Percentiles rank a stretch among this genome's conserved stretches.
Evolutionary conservation across 2,888 invertebrate species (phyloP).

Genomic region (Prostheceraeus crozeri): DNA sequence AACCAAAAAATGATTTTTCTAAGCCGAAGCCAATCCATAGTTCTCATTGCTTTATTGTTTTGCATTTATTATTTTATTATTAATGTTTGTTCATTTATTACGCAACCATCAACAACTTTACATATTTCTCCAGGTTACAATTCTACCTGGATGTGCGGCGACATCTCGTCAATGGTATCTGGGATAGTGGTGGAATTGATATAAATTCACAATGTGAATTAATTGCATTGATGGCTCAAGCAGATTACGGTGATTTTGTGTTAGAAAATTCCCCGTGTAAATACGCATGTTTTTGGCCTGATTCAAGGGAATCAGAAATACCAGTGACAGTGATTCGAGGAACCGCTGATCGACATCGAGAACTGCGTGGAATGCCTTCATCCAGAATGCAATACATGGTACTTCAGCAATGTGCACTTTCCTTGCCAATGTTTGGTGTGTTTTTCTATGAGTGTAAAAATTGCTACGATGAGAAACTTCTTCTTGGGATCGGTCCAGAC

Average conservation of each 20-base stretch:
- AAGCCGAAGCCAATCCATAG: too few species aligned
- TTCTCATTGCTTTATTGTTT: too few species aligned
- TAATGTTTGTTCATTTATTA: too few species aligned
- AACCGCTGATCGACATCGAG: slow-evolving; percentile 42
- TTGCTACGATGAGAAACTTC: slow-evolving; percentile 43
- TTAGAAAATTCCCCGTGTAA: slow-evolving; percentile 27
- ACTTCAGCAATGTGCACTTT: slow-evolving; percentile 69
- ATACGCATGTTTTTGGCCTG: slow-evolving; percentile 35
- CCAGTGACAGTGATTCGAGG: slow-evolving; percentile 33
- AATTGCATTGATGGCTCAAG: slow-evolving; percentile 70
- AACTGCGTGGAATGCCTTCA: slow-evolving; percentile 64
- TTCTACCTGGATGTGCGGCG: slow-evolving; percentile 73
- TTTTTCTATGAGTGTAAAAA: slow-evolving; percentile 66
- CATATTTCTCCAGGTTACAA: slow-evolving; percentile 66
- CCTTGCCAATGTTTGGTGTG: slow-evolving; percentile 71
- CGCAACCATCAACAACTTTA: too few species aligned
- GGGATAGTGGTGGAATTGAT: slow-evolving; percentile 61
- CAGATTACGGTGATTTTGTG: slow-evolving; percentile 66
- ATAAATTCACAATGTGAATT: slow-evolving; percentile 66
- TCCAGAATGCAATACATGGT: slow-evolving; percentile 77
- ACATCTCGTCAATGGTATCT: slow-evolving; percentile 29
- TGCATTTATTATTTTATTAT: too few species aligned
- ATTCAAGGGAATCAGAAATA: slow-evolving; percentile 23
- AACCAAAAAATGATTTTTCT: too few species aligned
- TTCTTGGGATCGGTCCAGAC: slow-evolving; percentile 74